These are phyloP conservation scores for Danio jaintianensis DNA, from an alignment of 2,797 vertebrate species.

Conservation along the genomic window DNA sequence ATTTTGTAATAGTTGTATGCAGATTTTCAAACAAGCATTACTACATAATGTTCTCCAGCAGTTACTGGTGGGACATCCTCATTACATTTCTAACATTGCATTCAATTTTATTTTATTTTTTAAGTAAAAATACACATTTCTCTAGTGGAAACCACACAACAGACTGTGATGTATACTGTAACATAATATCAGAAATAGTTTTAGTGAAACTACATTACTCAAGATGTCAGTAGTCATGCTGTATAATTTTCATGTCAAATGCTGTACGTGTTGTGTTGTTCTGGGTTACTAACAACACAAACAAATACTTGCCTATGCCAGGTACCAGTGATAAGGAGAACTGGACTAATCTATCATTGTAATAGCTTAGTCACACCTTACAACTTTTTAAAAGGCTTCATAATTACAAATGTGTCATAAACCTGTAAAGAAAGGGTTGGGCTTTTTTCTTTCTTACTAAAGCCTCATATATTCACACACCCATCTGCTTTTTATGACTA, in stretches of 20 bases:
- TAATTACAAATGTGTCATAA: background rate
- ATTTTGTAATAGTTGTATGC: background rate
- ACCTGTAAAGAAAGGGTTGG: background rate
- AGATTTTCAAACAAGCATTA: background rate
- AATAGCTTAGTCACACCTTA: background rate
- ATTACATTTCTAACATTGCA: too few species aligned
- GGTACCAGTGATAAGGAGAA: background rate
- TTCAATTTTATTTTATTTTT: too few species aligned
- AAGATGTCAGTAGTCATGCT: background rate
- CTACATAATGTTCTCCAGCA: too few species aligned
- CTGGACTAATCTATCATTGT: background rate
- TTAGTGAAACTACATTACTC: background rate
- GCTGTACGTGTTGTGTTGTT: background rate
- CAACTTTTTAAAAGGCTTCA: background rate
- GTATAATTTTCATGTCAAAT: background rate
- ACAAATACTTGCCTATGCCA: background rate
- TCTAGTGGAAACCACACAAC: background rate
- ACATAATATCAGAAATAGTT: background rate
- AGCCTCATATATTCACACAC: background rate
- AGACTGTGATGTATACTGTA: background rate
- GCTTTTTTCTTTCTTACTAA: background rate
- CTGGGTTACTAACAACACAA: constrained; percentile 4
- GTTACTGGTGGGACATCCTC: too few species aligned
- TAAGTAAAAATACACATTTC: background rate
- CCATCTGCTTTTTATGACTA: background rate